Conservation (phyloP, 2,113 vertebrate species). For the Gasterosteus nipponicus region DNA sequence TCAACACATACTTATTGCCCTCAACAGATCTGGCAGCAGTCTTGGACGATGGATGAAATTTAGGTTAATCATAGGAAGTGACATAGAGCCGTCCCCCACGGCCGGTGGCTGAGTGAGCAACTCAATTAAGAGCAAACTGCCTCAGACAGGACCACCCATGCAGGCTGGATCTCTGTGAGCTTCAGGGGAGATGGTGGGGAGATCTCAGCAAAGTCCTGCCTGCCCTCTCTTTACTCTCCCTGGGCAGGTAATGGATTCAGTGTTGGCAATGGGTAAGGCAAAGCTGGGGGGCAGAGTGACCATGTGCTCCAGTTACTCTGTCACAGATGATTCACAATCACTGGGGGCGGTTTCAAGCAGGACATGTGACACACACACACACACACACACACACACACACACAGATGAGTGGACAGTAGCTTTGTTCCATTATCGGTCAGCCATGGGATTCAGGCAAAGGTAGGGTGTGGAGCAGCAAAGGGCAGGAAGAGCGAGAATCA, state of each 20-base stretch:
- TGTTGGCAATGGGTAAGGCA: constrained; percentile 59
- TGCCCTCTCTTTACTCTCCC: constrained; percentile 58
- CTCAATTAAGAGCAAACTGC: constrained; percentile 82
- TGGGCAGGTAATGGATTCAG: constrained; percentile 63
- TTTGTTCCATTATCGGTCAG: constrained; percentile 73
- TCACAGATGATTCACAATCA: constrained; percentile 77
- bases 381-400: constrained; percentile 61
- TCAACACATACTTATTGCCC: constrained; percentile 68
- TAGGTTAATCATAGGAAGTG: constrained; percentile 83
- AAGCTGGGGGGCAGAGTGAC: constrained; percentile 72
- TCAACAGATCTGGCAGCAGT: constrained; percentile 76
- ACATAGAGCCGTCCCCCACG: constrained; percentile 78
- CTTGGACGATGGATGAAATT: constrained; percentile 74
- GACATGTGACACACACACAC: constrained; percentile 69
- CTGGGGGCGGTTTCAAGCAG: constrained; percentile 56
- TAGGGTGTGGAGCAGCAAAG: constrained; percentile 36
- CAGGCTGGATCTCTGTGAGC: constrained; percentile 62
- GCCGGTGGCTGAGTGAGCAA: constrained; percentile 81
- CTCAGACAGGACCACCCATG: constrained; percentile 75
- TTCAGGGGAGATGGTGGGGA: constrained; percentile 50
- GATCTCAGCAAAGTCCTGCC: constrained; percentile 59
- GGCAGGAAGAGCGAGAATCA: constrained; percentile 54
- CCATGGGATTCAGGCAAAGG: constrained; percentile 52
- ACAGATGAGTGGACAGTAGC: constrained; percentile 73
- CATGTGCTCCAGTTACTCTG: constrained; percentile 78